phyloP scores from a whole-genome alignment of 2,888 invertebrate genomes.

The Sinohyriopsis cumingii region DNA sequence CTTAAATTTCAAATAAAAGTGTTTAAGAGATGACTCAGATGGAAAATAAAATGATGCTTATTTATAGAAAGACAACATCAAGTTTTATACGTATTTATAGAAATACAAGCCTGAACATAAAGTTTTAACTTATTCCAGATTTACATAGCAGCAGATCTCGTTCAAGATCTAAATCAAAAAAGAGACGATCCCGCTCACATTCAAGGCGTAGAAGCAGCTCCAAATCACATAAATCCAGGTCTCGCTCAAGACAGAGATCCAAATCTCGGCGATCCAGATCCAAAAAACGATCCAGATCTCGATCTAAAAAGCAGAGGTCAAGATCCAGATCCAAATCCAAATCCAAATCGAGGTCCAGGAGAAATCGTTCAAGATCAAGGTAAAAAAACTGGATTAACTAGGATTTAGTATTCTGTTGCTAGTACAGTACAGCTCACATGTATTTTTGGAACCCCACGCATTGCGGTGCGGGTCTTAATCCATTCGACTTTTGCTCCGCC shows the following conservation, averaged over 20 bases:
- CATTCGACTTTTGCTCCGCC: no score
- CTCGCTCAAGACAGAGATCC: conserved; percentile 48
- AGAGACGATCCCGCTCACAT: conserved; percentile 58
- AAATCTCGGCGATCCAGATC: conserved; percentile 68
- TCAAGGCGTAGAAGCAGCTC: conserved; percentile 44
- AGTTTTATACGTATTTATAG: no score
- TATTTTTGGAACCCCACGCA: no score
- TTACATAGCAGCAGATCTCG: conserved; percentile 37
- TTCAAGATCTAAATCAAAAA: conserved; percentile 27
- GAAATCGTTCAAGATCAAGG: conserved; percentile 28
- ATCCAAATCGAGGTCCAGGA: conserved; percentile 40
- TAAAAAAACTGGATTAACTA: conserved; percentile 2
- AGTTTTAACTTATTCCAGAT: conserved; percentile 9
- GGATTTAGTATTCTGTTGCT: no score
- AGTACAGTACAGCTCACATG: no score
- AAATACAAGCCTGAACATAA: no score
- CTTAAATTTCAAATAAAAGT: no score
- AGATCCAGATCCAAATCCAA: conserved; percentile 35
- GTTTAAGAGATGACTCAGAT: no score
- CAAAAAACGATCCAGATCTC: conserved; percentile 72
- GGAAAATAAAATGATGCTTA: no score
- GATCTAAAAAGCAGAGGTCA: conserved; percentile 56
- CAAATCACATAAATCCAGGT: conserved; percentile 46
- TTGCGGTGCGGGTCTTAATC: no score
- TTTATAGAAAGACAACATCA: no score